These are phyloP conservation scores for Hoplodrina blanda DNA, from an alignment of 2,888 invertebrate species.

Conservation along the genomic window DNA sequence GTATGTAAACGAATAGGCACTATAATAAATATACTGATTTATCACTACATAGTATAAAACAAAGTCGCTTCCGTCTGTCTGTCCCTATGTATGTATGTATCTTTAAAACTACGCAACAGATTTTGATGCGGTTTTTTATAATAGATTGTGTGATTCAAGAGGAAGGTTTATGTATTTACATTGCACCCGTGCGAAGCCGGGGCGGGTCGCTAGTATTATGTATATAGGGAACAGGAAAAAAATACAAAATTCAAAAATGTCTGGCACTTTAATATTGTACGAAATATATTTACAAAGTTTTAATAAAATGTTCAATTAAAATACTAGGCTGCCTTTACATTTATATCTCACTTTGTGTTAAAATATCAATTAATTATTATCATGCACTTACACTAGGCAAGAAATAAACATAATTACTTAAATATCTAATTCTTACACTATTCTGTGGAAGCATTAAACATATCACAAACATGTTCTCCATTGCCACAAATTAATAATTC, in stretches of 20 bases:
- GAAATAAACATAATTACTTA: slow-evolving; percentile 63
- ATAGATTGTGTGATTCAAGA: too few species aligned
- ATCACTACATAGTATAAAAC: too few species aligned
- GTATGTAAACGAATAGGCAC: background rate
- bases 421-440: slow-evolving; percentile 52
- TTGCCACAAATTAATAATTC: slow-evolving; percentile 63
- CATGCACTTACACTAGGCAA: slow-evolving; percentile 72
- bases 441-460: slow-evolving; percentile 73
- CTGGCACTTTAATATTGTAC: slow-evolving; percentile 87
- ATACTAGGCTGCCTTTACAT: slow-evolving; percentile 70
- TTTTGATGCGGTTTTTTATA: too few species aligned
- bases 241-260: slow-evolving; percentile 73
- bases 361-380: slow-evolving; percentile 61
- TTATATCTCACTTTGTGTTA: slow-evolving; percentile 73
- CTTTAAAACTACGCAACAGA: too few species aligned
- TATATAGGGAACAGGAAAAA: too few species aligned
- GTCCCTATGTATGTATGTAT: too few species aligned
- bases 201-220: too few species aligned
- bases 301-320: slow-evolving; percentile 62
- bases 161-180: too few species aligned
- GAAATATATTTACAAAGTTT: slow-evolving; percentile 82
- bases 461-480: slow-evolving; percentile 72
- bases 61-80: too few species aligned
- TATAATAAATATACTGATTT: too few species aligned
- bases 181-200: too few species aligned